Percentiles rank a stretch among this genome's conserved stretches.
Evolutionary conservation across 2,888 invertebrate genomes (phyloP).

Genomic region (Microplitis deprimator): DNA sequence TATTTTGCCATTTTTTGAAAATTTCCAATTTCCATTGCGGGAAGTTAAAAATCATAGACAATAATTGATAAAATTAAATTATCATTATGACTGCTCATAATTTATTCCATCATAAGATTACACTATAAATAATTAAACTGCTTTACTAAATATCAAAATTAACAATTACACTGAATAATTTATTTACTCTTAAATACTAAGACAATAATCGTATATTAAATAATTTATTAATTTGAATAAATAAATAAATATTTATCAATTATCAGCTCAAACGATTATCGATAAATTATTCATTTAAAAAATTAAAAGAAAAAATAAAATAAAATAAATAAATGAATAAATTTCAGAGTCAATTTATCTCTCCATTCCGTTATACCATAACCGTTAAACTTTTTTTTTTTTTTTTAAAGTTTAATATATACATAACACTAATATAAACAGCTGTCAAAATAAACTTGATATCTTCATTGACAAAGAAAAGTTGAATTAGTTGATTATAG

Average conservation of each 20-base stretch:
- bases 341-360: background rate
- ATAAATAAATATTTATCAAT: background rate
- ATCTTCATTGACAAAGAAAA: slow-evolving; percentile 12
- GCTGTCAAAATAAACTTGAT: slow-evolving; percentile 22
- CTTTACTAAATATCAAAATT: background rate
- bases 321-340: background rate
- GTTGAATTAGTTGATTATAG: background rate
- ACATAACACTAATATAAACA: slow-evolving; percentile 13
- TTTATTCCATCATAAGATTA: background rate
- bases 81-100: background rate
- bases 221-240: background rate
- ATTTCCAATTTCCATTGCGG: background rate
- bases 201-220: background rate
- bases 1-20: no score
- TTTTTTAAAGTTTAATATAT: background rate
- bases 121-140: background rate
- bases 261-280: background rate
- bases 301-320: background rate
- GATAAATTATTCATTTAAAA: background rate
- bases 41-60: background rate
- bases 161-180: background rate
- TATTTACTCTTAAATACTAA: background rate
- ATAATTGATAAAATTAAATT: background rate
- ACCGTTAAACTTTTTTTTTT: background rate
- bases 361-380: background rate